Evolutionary conservation across 2,888 invertebrate genomes (phyloP), one percentile per base, ranked within the genome.

Genomic region (Globia sparganii): DNA sequence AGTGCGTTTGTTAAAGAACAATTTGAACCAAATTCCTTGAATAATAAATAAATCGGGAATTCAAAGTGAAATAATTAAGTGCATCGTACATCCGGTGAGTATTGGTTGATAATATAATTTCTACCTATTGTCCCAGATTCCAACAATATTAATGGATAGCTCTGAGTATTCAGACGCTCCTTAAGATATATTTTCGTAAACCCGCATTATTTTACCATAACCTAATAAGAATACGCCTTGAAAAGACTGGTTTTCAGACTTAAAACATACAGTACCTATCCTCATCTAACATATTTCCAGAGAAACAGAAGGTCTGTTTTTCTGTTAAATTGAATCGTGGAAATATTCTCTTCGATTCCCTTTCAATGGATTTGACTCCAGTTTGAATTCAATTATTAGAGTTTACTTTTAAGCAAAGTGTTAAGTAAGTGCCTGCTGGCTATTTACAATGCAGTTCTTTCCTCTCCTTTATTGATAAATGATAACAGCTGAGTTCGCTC

Each of bases 1-100:
- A 67, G 68, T 68, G 68, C 15, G 4, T 43, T 61, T 34, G 15
- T 11, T 46, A 28, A 21, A 34, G 43, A 59, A 43, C 5, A 31
- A 21, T 34, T 49, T 25, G 0, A 53, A 53, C 6, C 4, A 53
- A 69, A 18, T 46, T 28, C 1, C 1, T 61, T 62, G 9, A 61
- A 43, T 37, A 34, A 21, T 37, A 56, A 77, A 31, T 40, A 59
- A 34, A 31, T 25, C 25, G n/a, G 25, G 49, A 49, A 61, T 2
- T 21, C 40, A 1, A 59, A 75, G 61, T 43, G 49, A 11, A 49
- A 28, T 31, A 13, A 40, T 28, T 18, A 56, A 69, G 69, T 56
- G 58, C 56, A 25, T 69, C 61, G 28, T 56, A 1, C 21, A 43
- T 69, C 13, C 28, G 53, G 77, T 77, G 78, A 71, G 77, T 78